These are phyloP conservation scores for Rutilus rutilus DNA, from an alignment of 2,113 vertebrate genomes.

Conservation along the genomic window DNA sequence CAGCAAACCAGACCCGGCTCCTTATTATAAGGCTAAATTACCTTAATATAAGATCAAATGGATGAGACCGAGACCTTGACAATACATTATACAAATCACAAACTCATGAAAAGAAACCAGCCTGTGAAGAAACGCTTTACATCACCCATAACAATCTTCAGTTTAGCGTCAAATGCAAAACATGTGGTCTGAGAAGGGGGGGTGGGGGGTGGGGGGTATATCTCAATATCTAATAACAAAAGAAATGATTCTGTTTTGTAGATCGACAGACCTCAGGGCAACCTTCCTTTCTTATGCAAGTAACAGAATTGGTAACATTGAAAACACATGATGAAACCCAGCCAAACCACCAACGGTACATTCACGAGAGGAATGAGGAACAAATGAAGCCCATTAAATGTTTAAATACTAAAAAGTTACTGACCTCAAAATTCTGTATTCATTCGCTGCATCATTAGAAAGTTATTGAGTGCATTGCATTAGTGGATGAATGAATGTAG, in stretches of 20 bases:
- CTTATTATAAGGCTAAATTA: not conserved
- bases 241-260: conserved; percentile 57
- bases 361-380: conserved; percentile 56
- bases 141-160: conserved; percentile 26
- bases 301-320: conserved; percentile 60
- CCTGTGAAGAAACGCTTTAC: conserved; percentile 25
- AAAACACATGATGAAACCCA: conserved; percentile 68
- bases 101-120: conserved; percentile 9
- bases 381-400: conserved; percentile 43
- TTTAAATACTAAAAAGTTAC: conserved; percentile 64
- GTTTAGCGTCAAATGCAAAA: conserved; percentile 41
- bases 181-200: conserved; percentile 59
- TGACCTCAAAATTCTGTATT: conserved; percentile 38
- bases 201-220: not conserved
- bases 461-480: not conserved
- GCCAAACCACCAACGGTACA: conserved; percentile 47
- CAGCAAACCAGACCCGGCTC: not conserved
- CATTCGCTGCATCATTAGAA: conserved; percentile 11
- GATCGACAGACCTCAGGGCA: conserved; percentile 50
- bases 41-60: not conserved
- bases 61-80: not conserved
- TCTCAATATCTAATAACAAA: conserved; percentile 63
- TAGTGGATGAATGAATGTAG: not conserved
- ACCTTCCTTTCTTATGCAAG: conserved; percentile 52
- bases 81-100: not conserved